Evolutionary conservation across 2,888 invertebrate genomes (phyloP).

Genomic region (Aphrophora alni): DNA sequence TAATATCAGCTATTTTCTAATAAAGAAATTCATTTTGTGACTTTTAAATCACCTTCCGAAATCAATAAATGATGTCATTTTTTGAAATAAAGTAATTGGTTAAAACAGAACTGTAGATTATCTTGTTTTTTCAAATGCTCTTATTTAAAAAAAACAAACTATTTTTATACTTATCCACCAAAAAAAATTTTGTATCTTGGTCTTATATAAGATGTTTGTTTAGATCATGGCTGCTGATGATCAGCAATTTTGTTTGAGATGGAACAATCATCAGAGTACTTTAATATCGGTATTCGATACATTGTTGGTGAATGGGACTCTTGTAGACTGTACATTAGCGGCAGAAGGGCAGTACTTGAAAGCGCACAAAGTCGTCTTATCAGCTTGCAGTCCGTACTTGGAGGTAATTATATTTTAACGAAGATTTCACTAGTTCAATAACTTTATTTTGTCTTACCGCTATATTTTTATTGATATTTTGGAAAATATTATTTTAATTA

Average conservation of each 20-base stretch:
- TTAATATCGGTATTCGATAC: slow-evolving; percentile 92
- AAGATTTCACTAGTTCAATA: too few relatives aligned
- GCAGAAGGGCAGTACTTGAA: slow-evolving; percentile 91
- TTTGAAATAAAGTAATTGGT: too few relatives aligned
- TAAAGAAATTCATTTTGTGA: too few relatives aligned
- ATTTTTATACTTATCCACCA: too few relatives aligned
- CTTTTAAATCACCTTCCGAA: too few relatives aligned
- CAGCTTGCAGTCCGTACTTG: slow-evolving; percentile 68
- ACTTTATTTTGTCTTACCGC: slow-evolving; percentile 12
- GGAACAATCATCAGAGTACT: slow-evolving; percentile 95
- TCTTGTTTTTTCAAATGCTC: too few relatives aligned
- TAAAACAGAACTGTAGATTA: too few relatives aligned
- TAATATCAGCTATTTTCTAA: too few relatives aligned
- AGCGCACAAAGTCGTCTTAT: slow-evolving; percentile 94
- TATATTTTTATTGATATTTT: slow-evolving; percentile 12
- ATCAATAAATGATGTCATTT: too few relatives aligned
- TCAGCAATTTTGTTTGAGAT: slow-evolving; percentile 89
- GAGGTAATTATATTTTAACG: slow-evolving; percentile 56
- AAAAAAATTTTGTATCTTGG: too few relatives aligned
- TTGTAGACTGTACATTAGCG: slow-evolving; percentile 92
- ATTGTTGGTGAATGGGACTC: slow-evolving; percentile 85
- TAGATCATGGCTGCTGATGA: not conserved
- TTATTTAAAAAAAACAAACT: too few relatives aligned
- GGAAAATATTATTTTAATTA: not conserved
- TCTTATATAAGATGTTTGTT: too few relatives aligned